Evolutionary conservation across 2,113 vertebrate species (phyloP), one percentile per base, ranked within the genome.

Genomic region (Fukomys damarensis): DNA sequence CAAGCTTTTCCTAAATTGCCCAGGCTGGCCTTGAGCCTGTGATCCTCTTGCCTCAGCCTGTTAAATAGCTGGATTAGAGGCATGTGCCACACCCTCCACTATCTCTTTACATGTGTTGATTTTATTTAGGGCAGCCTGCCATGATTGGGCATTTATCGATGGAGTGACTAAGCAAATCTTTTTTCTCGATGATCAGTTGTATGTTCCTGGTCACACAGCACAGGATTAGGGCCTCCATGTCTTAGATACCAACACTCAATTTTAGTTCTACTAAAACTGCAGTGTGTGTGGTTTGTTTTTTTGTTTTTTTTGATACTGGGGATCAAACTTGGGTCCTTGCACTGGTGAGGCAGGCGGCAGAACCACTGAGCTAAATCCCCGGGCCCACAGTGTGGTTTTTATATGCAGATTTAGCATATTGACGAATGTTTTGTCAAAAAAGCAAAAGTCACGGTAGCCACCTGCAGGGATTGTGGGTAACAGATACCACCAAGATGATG

Each of bases 401-500:
- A 38, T 38, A 76, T 92, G 30, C 54, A 85, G 52, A 86, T 94
- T 68, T 93, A 96, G 87, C 94, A 79, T 87, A 59, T 82, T 83
- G 76, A 83, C 76, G 88, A 9, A 65, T 85, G 13, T 96, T 96
- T 65, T 96, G 12, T 92, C 92, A 49, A 65, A 86, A 91, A 97
- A 93, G 84, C 32, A 70, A 94, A 96, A 95, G 83, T 63, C 94
- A 49, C 56, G 63, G n/a, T 68, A 91, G 49, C 30, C 94, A 11
- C 28, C 46, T 96, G 26, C 30, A 89, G 68, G 90, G 87, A 81
- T 93, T 89, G 90, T 97, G 6, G 41, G 22, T 68, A 81, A 26
- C 86, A 63, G 32, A 0, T 7, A 43, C 56, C 54, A 66, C 10
- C 3, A 32, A 58, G 63, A 65, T 97, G 46, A 94, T 66, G 26